Percentiles rank a stretch among this genome's conserved stretches.
Conservation (phyloP, 1,140 invertebrate genomes). For the Bemisia tabaci region DNA sequence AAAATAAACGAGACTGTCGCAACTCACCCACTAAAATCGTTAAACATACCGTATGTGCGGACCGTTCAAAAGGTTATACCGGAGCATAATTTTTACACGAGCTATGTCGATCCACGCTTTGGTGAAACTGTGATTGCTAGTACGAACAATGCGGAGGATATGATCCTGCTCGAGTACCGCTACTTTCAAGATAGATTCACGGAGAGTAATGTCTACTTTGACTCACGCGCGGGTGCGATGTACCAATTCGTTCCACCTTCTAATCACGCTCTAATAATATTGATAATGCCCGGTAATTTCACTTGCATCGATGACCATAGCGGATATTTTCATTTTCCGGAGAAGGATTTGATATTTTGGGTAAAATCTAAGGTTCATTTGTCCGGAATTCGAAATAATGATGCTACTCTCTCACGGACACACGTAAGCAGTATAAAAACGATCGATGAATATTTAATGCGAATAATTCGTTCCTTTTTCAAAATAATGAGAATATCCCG, state of each 20-base stretch:
- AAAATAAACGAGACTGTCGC: neutral
- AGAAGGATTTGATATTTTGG: neutral
- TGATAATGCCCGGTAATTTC: neutral
- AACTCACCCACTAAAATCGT: neutral
- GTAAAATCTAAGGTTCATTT: neutral
- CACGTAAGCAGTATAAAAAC: neutral
- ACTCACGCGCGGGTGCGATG: neutral
- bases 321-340: neutral
- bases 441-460: neutral
- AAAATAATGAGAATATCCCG: neutral
- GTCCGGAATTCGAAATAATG: neutral
- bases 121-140: neutral
- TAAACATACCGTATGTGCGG: neutral
- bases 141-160: neutral
- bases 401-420: neutral
- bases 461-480: neutral
- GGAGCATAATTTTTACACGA: neutral
- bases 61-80: neutral
- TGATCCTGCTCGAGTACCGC: neutral
- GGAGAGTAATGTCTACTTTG: neutral
- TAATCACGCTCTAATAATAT: neutral
- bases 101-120: neutral
- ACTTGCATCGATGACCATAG: neutral
- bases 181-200: neutral
- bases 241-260: neutral